A percentile compares a stretch with the other conserved stretches of the same genome.
These are phyloP conservation scores for Leptatherina wallacei DNA, from an alignment of 2,797 vertebrate genomes.

Conservation along the genomic window DNA sequence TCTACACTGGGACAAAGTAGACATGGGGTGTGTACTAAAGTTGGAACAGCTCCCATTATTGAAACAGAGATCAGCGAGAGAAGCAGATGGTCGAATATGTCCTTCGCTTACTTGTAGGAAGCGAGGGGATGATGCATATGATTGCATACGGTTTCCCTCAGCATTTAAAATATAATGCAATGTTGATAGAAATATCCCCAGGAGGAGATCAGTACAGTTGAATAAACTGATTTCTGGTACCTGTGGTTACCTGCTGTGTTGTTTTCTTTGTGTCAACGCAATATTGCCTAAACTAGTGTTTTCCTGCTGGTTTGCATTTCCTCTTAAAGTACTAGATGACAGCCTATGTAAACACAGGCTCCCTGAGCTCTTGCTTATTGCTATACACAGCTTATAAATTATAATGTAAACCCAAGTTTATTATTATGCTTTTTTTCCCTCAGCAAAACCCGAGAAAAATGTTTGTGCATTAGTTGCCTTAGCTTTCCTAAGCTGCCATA, in stretches of 20 bases:
- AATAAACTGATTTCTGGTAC: slow-evolving; percentile 8
- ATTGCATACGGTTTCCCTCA: neutral
- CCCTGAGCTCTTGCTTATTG: neutral
- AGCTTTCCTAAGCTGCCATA: neutral
- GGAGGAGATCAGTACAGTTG: neutral
- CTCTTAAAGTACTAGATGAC: neutral
- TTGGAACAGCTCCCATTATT: slow-evolving; percentile 51
- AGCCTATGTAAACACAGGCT: neutral
- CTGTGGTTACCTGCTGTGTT: neutral
- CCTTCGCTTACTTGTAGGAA: slow-evolving; percentile 30
- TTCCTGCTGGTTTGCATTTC: neutral
- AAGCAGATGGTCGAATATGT: slow-evolving; percentile 56
- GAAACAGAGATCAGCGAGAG: slow-evolving; percentile 62
- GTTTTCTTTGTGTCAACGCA: neutral
- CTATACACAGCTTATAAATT: neutral
- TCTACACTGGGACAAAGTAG: slow-evolving; percentile 15
- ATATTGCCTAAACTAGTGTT: neutral
- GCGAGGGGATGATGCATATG: neutral
- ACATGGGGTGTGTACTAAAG: slow-evolving; percentile 41
- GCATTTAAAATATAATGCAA: neutral
- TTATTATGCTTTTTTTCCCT: neutral
- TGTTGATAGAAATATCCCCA: slow-evolving; percentile 16
- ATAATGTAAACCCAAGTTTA: neutral
- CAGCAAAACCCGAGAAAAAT: neutral
- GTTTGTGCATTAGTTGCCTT: neutral